A percentile compares a stretch with the other conserved stretches of the same genome.
These are phyloP conservation scores for Euplagia quadripunctaria DNA, from an alignment of 2,888 invertebrate species.

Conservation along the genomic window DNA sequence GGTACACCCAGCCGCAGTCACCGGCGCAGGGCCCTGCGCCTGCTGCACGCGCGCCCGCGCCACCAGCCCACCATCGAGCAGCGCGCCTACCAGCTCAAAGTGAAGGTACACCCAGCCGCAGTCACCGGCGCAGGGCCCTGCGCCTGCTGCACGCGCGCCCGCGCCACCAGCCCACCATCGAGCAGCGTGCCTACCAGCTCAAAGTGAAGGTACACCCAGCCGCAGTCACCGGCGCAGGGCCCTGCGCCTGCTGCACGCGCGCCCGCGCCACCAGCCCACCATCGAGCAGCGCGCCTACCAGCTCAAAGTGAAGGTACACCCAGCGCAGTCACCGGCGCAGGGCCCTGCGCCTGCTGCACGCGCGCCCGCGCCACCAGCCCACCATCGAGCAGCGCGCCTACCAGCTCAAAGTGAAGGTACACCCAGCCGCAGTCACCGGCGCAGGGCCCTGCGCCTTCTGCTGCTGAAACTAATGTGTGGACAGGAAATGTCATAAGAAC, in stretches of 20 bases:
- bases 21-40: slow-evolving; percentile 21
- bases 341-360: slow-evolving; percentile 59
- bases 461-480: too few relatives aligned
- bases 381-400: slow-evolving; percentile 91
- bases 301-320: slow-evolving; percentile 81
- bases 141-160: slow-evolving; percentile 56
- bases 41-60: slow-evolving; percentile 38
- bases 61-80: slow-evolving; percentile 88
- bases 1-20: slow-evolving; percentile 59
- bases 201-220: too few relatives aligned
- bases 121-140: too few relatives aligned
- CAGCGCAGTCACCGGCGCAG: too few relatives aligned
- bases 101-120: slow-evolving; percentile 41
- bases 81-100: slow-evolving; percentile 90
- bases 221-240: slow-evolving; percentile 57
- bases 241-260: too few relatives aligned
- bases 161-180: slow-evolving; percentile 85
- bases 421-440: too few relatives aligned
- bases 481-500: too few relatives aligned
- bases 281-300: slow-evolving; percentile 90
- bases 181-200: slow-evolving; percentile 91
- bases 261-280: slow-evolving; percentile 80
- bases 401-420: slow-evolving; percentile 86
- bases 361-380: slow-evolving; percentile 76
- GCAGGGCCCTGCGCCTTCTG: too few relatives aligned